Evolutionary conservation across 2,113 vertebrate species (phyloP), one percentile per base, ranked within the genome.

Genomic region (Nothobranchius furzeri): DNA sequence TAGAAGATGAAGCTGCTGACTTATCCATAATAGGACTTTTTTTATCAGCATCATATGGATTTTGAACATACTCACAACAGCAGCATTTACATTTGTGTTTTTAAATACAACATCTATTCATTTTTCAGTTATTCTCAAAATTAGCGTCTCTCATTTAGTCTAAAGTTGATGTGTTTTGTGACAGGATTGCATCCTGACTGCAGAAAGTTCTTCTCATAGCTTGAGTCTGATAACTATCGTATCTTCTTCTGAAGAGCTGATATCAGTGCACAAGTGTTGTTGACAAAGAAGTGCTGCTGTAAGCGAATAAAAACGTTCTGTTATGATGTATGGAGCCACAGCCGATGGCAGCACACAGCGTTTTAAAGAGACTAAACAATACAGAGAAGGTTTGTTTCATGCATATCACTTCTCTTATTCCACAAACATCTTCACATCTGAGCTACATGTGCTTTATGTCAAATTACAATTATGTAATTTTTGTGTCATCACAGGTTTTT

Each of bases 241-340:
- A 63, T 68, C 66, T 64, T 62, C 57, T 57, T 60, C 37, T 73
- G 42, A 61, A 15, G 59, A 60, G 54, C 46, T 45, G 60, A 59
- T 43, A 66, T 48, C 60, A 47, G 54, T 0, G 14, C 43, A 63
- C 2, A 4, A 78, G 69, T 51, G 15, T 81, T 70, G 56, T 66
- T 64, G n/a, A 7, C n/a, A 12, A 45, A 75, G 68, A 78, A 35
- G 25, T 49, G 50, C 70, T 30, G 70, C 63, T 63, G 78, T 58
- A 62, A 74, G 51, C 46, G 1, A 30, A 30, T 30, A 30, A 30
- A 36, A 64, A 70, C 43, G 40, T 43, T 30, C 75, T 52, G 60
- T 43, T 66, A 66, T 64, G 64, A 74, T 60, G 68, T 71, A 48
- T 40, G 56, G 60, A 71, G 52, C 56, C 46, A 30, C 30, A 30